Evolutionary conservation across 2,888 invertebrate species (phyloP), one percentile per base, ranked within the genome.

Genomic region (Resseliella maxima): DNA sequence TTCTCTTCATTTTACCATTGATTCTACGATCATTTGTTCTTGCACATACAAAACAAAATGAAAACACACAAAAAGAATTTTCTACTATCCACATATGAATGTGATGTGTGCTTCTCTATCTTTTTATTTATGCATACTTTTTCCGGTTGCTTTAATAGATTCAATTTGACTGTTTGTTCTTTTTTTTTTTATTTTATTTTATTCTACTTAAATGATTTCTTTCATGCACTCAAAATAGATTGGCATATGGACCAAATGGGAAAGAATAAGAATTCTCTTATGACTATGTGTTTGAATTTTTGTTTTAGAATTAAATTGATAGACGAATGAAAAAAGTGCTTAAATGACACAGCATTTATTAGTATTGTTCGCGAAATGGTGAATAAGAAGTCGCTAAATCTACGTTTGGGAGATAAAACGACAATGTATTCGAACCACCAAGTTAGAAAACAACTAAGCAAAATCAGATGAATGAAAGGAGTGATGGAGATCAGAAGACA

Each of bases 331-430:
- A 24, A 59, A 10, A n/a, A 59, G 59, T 59, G 59, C 59, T 59
- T 59, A 24, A 59, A 24, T 59, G 59, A 59, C 59, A 59, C 59
- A 59, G 59, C 59, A 59, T 59, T 59, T 24, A 59, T 15, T n/a
- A 24, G 24, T 59, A 59, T 59, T 59, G 59, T 24, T 59, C 24
- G 59, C 2, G 5, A 24, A 24, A 18, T 18, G 15, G 15, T 10
- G 21, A 50, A 59, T n/a, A n/a, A 24, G 24, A 24, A 24, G 24
- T 59, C 59, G 24, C 59, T 24, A 59, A 24, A 59, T 18, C 8
- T 8, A 18, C 46, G 46, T 50, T 50, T 8, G 41, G 12, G 41
- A 5, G 6, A 41, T 5, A 41, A 5, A 41, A 41, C 41, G 41
- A n/a, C n/a, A n/a, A n/a, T n/a, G n/a, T n/a, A n/a, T n/a, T n/a